Percentiles rank a stretch among this genome's conserved stretches.
Conservation (phyloP, 2,888 invertebrate species). For the Lycocerus yunnanus region DNA sequence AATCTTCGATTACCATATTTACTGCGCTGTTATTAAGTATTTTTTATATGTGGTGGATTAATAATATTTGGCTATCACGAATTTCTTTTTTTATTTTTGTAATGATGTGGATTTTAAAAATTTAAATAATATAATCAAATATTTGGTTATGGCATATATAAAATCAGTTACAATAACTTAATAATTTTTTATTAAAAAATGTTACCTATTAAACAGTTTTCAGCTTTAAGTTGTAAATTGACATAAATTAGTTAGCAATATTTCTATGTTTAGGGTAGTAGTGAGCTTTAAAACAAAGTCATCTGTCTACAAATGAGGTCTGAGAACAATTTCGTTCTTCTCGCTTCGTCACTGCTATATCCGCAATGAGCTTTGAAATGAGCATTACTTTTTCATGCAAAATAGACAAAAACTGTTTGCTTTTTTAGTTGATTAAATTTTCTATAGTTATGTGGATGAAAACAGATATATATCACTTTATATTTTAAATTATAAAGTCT, state of each 20-base stretch:
- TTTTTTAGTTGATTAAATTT: conserved; percentile 4
- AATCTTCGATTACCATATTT: no score
- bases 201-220: background rate
- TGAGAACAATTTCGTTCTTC: conserved; percentile 30
- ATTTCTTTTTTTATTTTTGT: no score
- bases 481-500: background rate
- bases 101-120: no score
- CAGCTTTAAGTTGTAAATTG: background rate
- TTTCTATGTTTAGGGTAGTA: background rate
- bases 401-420: conserved; percentile 41
- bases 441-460: background rate
- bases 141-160: no score
- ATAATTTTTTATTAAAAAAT: background rate
- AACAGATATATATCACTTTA: background rate
- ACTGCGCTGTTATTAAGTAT: no score
- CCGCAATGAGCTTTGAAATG: conserved; percentile 38
- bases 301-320: conserved; percentile 32
- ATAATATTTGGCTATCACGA: no score
- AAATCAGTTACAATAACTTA: background rate
- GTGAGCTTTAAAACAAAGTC: conserved; percentile 20
- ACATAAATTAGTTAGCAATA: background rate
- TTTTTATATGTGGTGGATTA: no score
- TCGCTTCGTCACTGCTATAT: conserved; percentile 38
- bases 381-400: conserved; percentile 48
- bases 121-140: no score